These are phyloP conservation scores for Subacronicta megacephala DNA, from an alignment of 2,888 invertebrate genomes.

Conservation along the genomic window DNA sequence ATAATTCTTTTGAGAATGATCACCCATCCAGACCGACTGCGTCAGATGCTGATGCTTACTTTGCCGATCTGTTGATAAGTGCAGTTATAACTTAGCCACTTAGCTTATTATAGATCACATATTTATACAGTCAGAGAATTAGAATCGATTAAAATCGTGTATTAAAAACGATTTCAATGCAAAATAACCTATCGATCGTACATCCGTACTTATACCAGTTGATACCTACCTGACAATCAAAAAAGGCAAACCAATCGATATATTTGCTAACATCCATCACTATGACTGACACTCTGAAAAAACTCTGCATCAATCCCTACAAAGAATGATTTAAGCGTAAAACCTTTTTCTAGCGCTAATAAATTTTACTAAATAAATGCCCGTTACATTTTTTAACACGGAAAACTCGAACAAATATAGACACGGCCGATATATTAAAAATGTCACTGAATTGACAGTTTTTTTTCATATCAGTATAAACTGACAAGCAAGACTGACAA, in stretches of 20 bases:
- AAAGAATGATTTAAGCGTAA: conserved; percentile 29
- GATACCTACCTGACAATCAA: not conserved
- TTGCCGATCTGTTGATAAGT: too few species aligned
- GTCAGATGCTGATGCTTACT: too few species aligned
- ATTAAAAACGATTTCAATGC: too few species aligned
- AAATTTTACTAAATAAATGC: conserved; percentile 14
- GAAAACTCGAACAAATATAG: conserved; percentile 9
- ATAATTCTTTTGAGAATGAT: too few species aligned
- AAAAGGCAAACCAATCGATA: not conserved
- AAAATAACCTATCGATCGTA: too few species aligned
- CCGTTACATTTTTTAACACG: conserved; percentile 8
- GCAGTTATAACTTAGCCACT: too few species aligned
- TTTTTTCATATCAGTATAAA: conserved; percentile 44
- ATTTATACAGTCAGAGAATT: too few species aligned
- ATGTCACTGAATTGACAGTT: conserved; percentile 36
- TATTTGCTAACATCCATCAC: conserved; percentile 26
- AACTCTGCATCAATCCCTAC: conserved; percentile 6
- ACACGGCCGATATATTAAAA: conserved; percentile 38
- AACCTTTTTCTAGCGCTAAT: conserved; percentile 9
- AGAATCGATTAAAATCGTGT: too few species aligned
- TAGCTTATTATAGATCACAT: too few species aligned
- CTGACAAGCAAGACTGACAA: conserved; percentile 58
- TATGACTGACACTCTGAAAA: conserved; percentile 22
- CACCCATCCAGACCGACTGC: too few species aligned
- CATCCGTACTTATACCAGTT: not conserved